Base-by-base conservation (phyloP, 2,797 vertebrate species). In the Podargus strigoides region DNA sequence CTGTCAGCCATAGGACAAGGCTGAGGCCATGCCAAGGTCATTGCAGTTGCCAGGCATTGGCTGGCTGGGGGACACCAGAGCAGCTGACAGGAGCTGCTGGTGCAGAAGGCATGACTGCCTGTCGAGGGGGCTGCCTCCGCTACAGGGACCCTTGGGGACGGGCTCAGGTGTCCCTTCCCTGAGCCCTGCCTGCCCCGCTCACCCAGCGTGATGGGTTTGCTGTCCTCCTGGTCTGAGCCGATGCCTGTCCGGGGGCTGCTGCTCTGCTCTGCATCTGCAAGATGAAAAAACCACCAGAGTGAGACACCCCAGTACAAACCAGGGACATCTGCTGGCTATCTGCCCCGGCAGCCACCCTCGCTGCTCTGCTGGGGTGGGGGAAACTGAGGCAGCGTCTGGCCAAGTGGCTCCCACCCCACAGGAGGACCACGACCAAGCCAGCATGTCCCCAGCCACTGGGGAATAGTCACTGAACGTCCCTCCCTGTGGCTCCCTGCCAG, bases 161-260 rank as follows among this genome's bases (percentile, higher is more conserved):
- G 37, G 21, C 19, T 64, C 11, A 3, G 14, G 7, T 22, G n/a
- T 55, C 85, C 69, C 50, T 14, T 9, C 21, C 42, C 42, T 21
- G 3, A 64, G 34, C 26, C 59, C 41, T 67, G 64, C 72, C 24
- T 0, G 0, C 22, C 34, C 55, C 3, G 64, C 98, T 98, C 89
- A 99, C 99, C 99, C 98, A 99, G 97, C 12, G 98, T 98, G 94
- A 98, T 98, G 14, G 98, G 98, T 94, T 98, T 98, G 96, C 99
- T 99, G 98, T 99, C 99, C 93, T 99, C 99, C 97, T 99, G 98
- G 94, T 99, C 99, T 0, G 99, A 98, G 82, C 98, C 98, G 55
- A 99, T 98, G 85, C 98, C 99, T 5, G 98, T 98, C 67, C 98
- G 98, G 75, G 99, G 99, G 96, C 99, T 99, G 95, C 98, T 97